Percentiles rank a stretch among this genome's conserved stretches.
Evolutionary conservation across 2,888 invertebrate genomes (phyloP).

Genomic region (Lepidocyrtoides sp.): DNA sequence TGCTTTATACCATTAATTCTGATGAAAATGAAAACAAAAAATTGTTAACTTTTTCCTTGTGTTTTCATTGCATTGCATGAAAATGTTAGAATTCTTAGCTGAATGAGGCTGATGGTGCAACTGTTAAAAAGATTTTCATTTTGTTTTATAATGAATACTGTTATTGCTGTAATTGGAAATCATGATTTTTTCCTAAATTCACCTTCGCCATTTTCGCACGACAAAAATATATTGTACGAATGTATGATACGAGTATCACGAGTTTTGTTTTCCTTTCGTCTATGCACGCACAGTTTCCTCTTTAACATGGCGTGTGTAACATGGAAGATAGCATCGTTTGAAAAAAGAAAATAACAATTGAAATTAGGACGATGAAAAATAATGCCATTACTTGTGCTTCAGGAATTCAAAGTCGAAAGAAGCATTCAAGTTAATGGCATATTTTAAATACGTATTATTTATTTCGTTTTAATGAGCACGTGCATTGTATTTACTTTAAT

Average conservation of each 20-base stretch:
- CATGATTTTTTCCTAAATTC: neutral
- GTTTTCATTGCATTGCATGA: neutral
- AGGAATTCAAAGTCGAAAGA: no score
- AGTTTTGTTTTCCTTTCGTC: neutral
- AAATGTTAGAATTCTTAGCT: no score
- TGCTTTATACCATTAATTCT: neutral
- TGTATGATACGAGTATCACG: conserved; percentile 1
- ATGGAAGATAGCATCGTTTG: neutral
- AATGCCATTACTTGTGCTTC: no score
- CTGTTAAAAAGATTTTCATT: no score
- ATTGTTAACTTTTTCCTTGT: conserved; percentile 7
- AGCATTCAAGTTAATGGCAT: no score
- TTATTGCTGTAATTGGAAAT: conserved; percentile 17
- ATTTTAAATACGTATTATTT: no score
- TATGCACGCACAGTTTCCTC: neutral
- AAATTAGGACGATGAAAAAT: no score
- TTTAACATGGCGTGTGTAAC: neutral
- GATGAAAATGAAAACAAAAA: conserved; percentile 5
- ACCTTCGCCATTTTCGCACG: conserved; percentile 22
- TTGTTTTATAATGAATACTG: no score
- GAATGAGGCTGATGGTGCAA: no score
- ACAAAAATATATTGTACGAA: neutral
- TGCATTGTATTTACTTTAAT: no score
- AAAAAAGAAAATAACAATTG: neutral
- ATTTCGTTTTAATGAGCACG: no score